phyloP scores from a whole-genome alignment of 2,113 vertebrate genomes.

The Opisthocomus hoazin region DNA sequence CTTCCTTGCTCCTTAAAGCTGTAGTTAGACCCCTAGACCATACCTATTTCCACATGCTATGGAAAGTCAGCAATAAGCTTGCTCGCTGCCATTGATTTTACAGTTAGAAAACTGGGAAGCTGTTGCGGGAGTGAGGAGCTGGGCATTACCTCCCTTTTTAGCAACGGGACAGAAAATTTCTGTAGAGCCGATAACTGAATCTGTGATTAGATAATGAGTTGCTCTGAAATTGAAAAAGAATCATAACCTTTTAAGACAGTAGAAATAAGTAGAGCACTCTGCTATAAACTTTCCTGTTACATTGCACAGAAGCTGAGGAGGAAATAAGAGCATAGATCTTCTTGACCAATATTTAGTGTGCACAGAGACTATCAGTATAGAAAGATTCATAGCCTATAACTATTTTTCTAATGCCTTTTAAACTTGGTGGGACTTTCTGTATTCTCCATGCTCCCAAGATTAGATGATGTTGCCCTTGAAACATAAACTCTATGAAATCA shows the following conservation, averaged over 20 bases:
- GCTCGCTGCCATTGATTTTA: not conserved
- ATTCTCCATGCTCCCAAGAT: not conserved
- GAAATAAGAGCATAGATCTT: not conserved
- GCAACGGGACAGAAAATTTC: not conserved
- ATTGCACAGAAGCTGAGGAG: constrained; percentile 1
- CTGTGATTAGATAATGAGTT: not conserved
- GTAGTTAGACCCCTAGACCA: not conserved
- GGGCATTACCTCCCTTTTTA: not conserved
- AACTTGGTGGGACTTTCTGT: not conserved
- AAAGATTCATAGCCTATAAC: not conserved
- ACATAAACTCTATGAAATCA: not conserved
- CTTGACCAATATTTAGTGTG: not conserved
- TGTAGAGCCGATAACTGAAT: not conserved
- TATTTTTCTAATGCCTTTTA: not conserved
- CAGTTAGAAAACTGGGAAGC: not conserved
- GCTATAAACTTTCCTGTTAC: not conserved
- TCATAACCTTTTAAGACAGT: not conserved
- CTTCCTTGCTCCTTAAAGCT: not conserved
- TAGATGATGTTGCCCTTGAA: not conserved
- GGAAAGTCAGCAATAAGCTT: not conserved
- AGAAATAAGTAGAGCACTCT: not conserved
- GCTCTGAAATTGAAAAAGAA: not conserved
- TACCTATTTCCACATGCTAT: not conserved
- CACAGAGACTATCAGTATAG: not conserved
- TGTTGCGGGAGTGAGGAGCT: not conserved